Percentiles rank a stretch among this genome's conserved stretches.
Evolutionary conservation across 1,140 invertebrate genomes (phyloP).

Genomic region (Archivesica marissinica): DNA sequence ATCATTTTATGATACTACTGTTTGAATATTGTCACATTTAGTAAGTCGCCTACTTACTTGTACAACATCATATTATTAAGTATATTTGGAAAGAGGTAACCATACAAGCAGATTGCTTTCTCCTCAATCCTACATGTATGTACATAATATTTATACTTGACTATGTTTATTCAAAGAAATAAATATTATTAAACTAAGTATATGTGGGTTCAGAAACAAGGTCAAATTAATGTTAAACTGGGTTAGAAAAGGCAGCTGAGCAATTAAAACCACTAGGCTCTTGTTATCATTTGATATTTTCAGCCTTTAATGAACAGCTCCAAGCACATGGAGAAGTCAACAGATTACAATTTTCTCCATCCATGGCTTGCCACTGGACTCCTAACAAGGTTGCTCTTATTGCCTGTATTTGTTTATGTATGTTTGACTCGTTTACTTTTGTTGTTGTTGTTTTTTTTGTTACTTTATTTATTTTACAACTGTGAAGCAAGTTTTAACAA

Average conservation of each 20-base stretch:
- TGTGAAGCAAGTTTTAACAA: too few species aligned
- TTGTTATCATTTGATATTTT: constrained; percentile 5
- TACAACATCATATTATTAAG: too few species aligned
- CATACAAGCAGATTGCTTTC: neutral
- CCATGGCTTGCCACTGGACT: constrained; percentile 82
- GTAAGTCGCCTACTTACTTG: too few species aligned
- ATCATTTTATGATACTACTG: too few species aligned
- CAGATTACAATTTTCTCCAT: constrained; percentile 89
- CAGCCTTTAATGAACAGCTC: constrained; percentile 87
- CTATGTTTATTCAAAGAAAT: too few species aligned
- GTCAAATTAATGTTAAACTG: neutral
- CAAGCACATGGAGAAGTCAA: constrained; percentile 92
- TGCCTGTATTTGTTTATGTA: neutral
- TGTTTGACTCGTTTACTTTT: neutral
- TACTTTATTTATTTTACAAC: too few species aligned
- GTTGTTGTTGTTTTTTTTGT: too few species aligned
- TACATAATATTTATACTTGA: neutral
- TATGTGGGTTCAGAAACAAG: neutral
- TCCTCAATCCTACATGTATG: too few species aligned
- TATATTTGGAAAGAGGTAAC: too few species aligned
- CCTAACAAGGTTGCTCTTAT: constrained; percentile 74
- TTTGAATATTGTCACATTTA: too few species aligned
- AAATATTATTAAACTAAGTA: neutral
- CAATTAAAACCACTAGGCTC: neutral
- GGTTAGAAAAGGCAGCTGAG: neutral